Percentiles rank a stretch among this genome's conserved stretches.
phyloP scores from a whole-genome alignment of 2,113 vertebrate species.

The Telmatochromis sp. region DNA sequence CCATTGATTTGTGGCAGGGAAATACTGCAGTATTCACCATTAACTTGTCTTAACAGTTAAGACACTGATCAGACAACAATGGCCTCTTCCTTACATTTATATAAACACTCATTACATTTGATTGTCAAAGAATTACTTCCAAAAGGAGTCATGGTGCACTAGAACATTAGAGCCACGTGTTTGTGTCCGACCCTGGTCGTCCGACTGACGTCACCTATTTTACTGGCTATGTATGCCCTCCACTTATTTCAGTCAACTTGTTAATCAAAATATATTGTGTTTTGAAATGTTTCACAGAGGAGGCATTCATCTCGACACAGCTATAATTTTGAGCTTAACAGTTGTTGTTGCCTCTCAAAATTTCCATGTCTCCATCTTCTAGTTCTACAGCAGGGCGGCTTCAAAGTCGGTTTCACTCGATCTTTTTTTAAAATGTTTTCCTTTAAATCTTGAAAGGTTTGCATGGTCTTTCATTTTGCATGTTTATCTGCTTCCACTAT shows the following conservation, averaged over 20 bases:
- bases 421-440: neutral
- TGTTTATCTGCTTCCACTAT: neutral
- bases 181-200: neutral
- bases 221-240: neutral
- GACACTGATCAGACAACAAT: constrained; percentile 8
- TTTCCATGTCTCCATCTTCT: neutral
- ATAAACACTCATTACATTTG: neutral
- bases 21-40: constrained; percentile 7
- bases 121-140: neutral
- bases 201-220: neutral
- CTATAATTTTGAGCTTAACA: neutral
- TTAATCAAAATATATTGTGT: neutral
- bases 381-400: neutral
- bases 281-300: neutral
- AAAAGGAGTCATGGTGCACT: neutral
- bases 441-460: neutral
- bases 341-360: neutral
- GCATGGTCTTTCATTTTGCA: neutral
- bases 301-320: neutral
- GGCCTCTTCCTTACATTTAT: neutral
- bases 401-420: neutral
- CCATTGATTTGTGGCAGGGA: constrained; percentile 30
- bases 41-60: neutral
- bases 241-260: neutral
- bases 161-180: neutral